These are phyloP conservation scores for Chlorops oryzae DNA, from an alignment of 1,140 invertebrate genomes.

Conservation along the genomic window DNA sequence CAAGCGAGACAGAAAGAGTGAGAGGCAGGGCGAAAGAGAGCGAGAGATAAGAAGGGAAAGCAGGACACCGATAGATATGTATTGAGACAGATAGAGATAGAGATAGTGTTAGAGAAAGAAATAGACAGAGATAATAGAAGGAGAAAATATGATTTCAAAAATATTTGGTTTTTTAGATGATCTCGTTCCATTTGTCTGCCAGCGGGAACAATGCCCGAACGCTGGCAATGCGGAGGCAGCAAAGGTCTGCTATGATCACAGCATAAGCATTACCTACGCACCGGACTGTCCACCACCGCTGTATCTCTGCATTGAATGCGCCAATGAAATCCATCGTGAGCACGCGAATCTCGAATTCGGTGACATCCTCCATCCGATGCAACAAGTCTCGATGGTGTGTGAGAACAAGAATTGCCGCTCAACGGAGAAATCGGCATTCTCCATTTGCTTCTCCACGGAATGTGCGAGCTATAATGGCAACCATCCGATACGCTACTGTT, in stretches of 20 bases:
- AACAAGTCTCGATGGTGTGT: constrained; percentile 88
- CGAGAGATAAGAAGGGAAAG: no score
- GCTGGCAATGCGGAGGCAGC: constrained; percentile 77
- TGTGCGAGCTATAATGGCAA: constrained; percentile 95
- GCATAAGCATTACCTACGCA: constrained; percentile 74
- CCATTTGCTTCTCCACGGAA: constrained; percentile 94
- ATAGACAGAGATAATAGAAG: no score
- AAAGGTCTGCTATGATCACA: constrained; percentile 86
- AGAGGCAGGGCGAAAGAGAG: no score
- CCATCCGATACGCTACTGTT: constrained; percentile 90
- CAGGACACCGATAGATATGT: no score
- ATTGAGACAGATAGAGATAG: no score
- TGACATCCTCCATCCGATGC: constrained; percentile 90
- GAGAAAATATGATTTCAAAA: no score
- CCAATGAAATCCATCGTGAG: constrained; percentile 80
- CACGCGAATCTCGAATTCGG: constrained; percentile 80
- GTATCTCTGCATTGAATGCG: constrained; percentile 94
- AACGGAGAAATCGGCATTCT: constrained; percentile 86
- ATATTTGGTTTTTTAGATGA: constrained; percentile 56
- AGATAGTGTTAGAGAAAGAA: no score
- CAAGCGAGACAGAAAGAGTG: no score
- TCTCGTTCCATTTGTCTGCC: constrained; percentile 71
- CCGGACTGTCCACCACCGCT: constrained; percentile 86
- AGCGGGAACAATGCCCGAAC: constrained; percentile 79
- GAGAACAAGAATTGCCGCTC: constrained; percentile 98